Percentiles rank a stretch among this genome's conserved stretches.
Evolutionary conservation across 2,113 vertebrate species (phyloP).

Genomic region (Mastomys natalensis): DNA sequence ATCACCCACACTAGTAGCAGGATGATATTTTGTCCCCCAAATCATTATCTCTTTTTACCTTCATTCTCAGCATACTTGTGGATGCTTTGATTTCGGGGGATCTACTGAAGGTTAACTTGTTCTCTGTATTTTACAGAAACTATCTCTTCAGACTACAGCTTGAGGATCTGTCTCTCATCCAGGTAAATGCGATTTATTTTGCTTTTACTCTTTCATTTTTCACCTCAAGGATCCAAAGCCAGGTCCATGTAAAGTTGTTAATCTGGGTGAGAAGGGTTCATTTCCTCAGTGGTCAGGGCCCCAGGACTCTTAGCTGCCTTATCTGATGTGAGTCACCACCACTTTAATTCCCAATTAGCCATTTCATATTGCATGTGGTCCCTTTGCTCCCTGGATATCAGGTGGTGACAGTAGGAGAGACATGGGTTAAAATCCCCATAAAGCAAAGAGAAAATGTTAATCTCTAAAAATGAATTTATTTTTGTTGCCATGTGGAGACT

Average conservation of each 20-base stretch:
- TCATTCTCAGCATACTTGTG: not conserved
- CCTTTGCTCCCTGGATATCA: not conserved
- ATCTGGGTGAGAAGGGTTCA: not conserved
- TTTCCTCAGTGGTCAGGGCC: not conserved
- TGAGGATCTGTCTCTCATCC: conserved; percentile 94
- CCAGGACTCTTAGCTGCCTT: not conserved
- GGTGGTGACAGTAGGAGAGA: not conserved
- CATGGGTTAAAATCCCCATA: not conserved
- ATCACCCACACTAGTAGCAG: not conserved
- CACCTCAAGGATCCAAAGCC: not conserved
- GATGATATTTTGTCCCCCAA: not conserved
- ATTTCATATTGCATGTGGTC: not conserved
- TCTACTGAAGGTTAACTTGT: conserved; percentile 48
- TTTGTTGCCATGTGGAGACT: not conserved
- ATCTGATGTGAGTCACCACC: conserved; percentile 43
- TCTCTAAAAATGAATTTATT: not conserved
- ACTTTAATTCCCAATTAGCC: conserved; percentile 65
- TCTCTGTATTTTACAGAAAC: conserved; percentile 88
- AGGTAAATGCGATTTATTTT: conserved; percentile 87
- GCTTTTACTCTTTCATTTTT: not conserved
- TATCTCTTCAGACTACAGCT: conserved; percentile 95
- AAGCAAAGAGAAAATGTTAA: not conserved
- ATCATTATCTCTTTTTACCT: rapidly evolving
- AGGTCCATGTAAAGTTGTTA: not conserved
- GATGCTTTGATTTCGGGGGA: not conserved